Evolutionary conservation across 2,797 vertebrate species (phyloP).

Genomic region (Anas bernieri): DNA sequence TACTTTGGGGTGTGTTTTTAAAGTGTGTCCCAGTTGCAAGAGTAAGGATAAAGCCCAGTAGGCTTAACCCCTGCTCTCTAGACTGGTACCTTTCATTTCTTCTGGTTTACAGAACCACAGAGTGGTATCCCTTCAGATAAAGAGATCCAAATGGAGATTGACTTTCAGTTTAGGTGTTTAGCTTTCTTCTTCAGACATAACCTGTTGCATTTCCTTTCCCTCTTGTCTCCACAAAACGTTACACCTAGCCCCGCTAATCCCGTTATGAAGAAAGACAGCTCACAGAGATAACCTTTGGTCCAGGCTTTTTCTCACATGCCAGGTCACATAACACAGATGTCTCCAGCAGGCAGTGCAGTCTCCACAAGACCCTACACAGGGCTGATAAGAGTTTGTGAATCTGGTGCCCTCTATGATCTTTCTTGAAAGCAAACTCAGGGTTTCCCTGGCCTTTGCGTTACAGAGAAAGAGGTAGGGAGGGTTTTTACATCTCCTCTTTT

Average conservation of each 20-base stretch:
- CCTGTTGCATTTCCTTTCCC: neutral
- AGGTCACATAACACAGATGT: constrained; percentile 16
- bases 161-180: neutral
- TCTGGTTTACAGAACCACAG: neutral
- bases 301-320: constrained; percentile 14
- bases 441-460: neutral
- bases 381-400: neutral
- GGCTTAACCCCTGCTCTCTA: neutral
- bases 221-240: neutral
- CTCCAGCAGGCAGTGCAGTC: neutral
- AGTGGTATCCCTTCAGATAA: neutral
- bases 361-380: neutral
- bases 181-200: neutral
- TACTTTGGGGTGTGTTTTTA: neutral
- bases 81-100: neutral
- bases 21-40: neutral
- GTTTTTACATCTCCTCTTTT: neutral
- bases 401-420: neutral
- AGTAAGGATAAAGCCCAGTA: neutral
- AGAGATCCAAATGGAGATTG: neutral
- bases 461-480: neutral
- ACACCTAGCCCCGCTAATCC: constrained; percentile 26
- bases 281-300: constrained; percentile 48
- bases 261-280: constrained; percentile 39
- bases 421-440: neutral